Conservation (phyloP, 2,113 vertebrate genomes). For the Hipposideros armiger region DNA sequence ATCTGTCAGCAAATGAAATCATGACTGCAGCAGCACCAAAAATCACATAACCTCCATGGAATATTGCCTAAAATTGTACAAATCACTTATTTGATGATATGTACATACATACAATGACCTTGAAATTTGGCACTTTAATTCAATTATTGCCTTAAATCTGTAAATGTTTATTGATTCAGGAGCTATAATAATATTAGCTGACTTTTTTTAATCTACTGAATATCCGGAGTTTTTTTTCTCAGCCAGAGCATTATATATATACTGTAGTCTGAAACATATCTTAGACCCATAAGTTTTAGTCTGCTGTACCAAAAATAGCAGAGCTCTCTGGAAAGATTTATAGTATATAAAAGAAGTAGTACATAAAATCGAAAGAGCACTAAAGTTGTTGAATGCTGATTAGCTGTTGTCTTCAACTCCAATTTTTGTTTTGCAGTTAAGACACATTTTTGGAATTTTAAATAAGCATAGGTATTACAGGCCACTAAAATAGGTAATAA, state of each 20-base stretch:
- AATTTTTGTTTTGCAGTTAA: conserved; percentile 83
- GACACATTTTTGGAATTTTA: conserved; percentile 71
- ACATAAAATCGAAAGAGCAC: conserved; percentile 64
- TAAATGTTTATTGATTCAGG: conserved; percentile 61
- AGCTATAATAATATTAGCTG: conserved; percentile 71
- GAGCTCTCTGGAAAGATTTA: conserved; percentile 76
- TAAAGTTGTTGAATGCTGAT: conserved; percentile 77
- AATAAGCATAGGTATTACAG: conserved; percentile 1
- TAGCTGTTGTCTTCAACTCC: conserved; percentile 83
- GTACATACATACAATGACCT: conserved; percentile 28
- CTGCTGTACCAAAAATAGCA: conserved; percentile 78
- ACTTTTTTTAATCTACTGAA: conserved; percentile 82
- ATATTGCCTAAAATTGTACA: not conserved
- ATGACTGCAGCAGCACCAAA: not conserved
- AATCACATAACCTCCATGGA: not conserved
- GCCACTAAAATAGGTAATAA: not conserved
- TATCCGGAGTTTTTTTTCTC: conserved; percentile 64
- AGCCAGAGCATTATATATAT: conserved; percentile 1
- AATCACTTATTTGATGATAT: conserved; percentile 13
- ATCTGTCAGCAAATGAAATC: conserved; percentile 20
- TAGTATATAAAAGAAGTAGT: conserved; percentile 27
- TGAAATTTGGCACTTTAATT: conserved; percentile 18
- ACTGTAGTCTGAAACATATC: conserved; percentile 62
- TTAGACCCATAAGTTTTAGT: conserved; percentile 73
- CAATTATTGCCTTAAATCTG: conserved; percentile 40